These are phyloP conservation scores for Ochropacha duplaris DNA, from an alignment of 2,888 invertebrate genomes.

Conservation along the genomic window DNA sequence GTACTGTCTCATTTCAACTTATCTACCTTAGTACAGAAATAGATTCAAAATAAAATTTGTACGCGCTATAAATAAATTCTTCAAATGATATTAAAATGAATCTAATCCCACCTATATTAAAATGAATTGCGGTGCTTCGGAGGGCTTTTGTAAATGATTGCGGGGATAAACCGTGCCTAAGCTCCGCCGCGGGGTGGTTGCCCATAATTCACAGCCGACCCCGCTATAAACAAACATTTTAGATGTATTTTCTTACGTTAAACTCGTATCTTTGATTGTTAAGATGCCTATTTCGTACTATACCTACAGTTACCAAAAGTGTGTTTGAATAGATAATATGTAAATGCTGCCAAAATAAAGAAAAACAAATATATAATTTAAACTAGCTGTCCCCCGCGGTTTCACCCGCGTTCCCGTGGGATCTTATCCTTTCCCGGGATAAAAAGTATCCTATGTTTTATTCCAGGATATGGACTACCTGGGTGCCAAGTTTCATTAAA, in stretches of 20 bases:
- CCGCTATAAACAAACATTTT: constrained; percentile 32
- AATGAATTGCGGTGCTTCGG: constrained; percentile 32
- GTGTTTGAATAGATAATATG: no score
- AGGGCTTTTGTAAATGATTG: constrained; percentile 32
- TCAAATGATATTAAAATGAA: background rate
- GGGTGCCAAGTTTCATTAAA: no score
- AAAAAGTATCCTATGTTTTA: no score
- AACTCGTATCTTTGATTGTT: background rate
- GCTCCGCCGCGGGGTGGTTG: constrained; percentile 36
- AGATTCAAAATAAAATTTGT: background rate
- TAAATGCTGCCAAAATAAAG: no score
- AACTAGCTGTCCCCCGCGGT: no score
- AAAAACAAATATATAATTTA: no score
- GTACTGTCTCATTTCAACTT: no score
- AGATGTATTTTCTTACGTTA: background rate
- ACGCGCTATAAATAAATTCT: background rate
- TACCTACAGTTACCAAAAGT: background rate
- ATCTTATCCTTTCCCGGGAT: no score
- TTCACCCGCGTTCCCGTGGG: no score
- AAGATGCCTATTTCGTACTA: background rate
- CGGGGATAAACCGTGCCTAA: constrained; percentile 36
- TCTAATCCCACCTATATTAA: constrained; percentile 31
- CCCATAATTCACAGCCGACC: constrained; percentile 19
- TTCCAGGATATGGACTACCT: no score
- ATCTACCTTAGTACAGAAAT: no score